Conservation (phyloP, 2,113 vertebrate genomes). For the Callopanchax toddi region DNA sequence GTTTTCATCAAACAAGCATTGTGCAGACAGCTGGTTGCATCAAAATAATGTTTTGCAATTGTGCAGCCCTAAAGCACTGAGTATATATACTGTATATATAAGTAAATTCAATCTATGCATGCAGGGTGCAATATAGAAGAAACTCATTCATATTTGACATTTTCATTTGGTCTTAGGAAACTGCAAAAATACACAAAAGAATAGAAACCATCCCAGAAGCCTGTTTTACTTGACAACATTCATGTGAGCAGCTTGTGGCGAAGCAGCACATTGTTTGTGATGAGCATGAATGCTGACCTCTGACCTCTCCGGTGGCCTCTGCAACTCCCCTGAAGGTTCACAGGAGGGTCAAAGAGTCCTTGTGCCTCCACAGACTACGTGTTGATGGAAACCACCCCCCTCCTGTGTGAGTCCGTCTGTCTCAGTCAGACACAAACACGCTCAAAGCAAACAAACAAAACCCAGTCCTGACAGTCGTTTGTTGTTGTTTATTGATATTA, state of each 20-base stretch:
- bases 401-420: constrained; percentile 39
- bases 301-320: constrained; percentile 87
- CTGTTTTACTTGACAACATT: constrained; percentile 41
- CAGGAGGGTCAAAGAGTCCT: constrained; percentile 88
- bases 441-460: constrained; percentile 57
- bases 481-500: constrained; percentile 7
- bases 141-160: neutral
- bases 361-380: constrained; percentile 77
- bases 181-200: neutral
- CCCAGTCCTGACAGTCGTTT: constrained; percentile 25
- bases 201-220: constrained; percentile 18
- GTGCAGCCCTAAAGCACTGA: constrained; percentile 5
- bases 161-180: neutral
- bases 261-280: constrained; percentile 90
- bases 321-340: constrained; percentile 89
- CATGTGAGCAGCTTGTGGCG: constrained; percentile 62
- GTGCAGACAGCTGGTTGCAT: constrained; percentile 8
- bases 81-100: neutral
- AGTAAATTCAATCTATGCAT: neutral
- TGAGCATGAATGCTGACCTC: constrained; percentile 90
- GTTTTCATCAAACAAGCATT: too few species aligned
- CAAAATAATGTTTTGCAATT: constrained; percentile 3
- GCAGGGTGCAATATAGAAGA: neutral
- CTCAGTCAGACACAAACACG: constrained; percentile 50
- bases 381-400: constrained; percentile 68